These are phyloP conservation scores for Crambe crambe DNA, from an alignment of 37 sponge, comb jelly and placozoan species.

Conservation along the genomic window DNA sequence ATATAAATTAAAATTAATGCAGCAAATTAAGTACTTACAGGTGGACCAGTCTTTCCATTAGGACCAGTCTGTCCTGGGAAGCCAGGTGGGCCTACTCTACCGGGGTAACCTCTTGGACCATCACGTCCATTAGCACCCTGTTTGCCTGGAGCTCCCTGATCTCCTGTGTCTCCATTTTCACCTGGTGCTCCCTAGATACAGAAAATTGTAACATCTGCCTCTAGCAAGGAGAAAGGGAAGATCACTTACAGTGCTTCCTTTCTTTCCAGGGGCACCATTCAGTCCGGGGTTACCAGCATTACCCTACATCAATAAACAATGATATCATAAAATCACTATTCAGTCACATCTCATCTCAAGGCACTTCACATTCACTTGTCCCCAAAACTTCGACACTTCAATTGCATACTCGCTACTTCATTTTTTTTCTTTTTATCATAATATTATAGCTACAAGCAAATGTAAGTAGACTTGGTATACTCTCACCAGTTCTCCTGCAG, in stretches of 20 bases:
- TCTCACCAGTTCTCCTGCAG: conserved; percentile 43
- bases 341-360: background rate
- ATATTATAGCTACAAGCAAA: background rate
- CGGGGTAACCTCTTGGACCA: conserved; percentile 39
- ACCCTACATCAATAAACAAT: conserved; percentile 17
- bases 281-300: conserved; percentile 54
- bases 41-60: conserved; percentile 48
- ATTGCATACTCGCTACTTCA: background rate
- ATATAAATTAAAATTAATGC: background rate
- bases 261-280: conserved; percentile 64
- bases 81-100: conserved; percentile 50
- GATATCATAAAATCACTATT: background rate
- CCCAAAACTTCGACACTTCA: too few relatives aligned
- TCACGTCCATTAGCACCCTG: conserved; percentile 22
- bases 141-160: conserved; percentile 7
- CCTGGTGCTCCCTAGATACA: conserved; percentile 40
- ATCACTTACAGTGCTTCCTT: conserved; percentile 62
- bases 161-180: conserved; percentile 39
- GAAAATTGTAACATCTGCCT: background rate
- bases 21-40: conserved; percentile 11
- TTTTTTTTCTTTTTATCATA: background rate
- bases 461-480: too few relatives aligned
- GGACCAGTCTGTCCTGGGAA: conserved; percentile 60
- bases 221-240: background rate
- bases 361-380: background rate